Percentiles rank a stretch among this genome's conserved stretches.
phyloP scores from a whole-genome alignment of 2,797 vertebrate species.

The Microchirus variegatus region DNA sequence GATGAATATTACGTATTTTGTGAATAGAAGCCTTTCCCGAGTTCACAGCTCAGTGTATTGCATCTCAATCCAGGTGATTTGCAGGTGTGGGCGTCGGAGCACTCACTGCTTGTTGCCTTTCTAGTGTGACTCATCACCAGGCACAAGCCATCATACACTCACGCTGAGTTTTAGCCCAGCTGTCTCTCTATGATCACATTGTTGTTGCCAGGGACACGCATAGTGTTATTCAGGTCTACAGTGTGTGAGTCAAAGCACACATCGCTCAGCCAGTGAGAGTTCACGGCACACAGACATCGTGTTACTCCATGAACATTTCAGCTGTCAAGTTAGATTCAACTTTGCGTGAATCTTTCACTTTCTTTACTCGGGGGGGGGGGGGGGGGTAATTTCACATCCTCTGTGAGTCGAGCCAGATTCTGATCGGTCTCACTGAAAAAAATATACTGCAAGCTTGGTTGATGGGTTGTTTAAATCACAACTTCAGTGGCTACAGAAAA shows the following conservation, averaged over 20 bases:
- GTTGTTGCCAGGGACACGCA: conserved; percentile 41
- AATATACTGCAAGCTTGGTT: neutral
- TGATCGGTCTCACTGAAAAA: conserved; percentile 4
- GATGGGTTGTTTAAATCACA: neutral
- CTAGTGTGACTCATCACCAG: conserved; percentile 60
- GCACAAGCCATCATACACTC: conserved; percentile 34
- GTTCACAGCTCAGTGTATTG: neutral
- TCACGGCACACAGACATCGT: neutral
- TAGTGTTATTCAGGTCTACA: conserved; percentile 12
- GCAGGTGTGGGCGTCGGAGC: conserved; percentile 45
- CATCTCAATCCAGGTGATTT: conserved; percentile 62
- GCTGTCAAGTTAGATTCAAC: neutral
- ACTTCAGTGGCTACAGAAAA: too few species aligned
- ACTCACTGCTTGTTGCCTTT: conserved; percentile 19
- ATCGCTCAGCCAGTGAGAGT: neutral
- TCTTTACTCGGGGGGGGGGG: neutral
- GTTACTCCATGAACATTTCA: neutral
- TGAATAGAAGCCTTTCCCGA: too few species aligned
- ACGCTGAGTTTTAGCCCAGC: conserved; percentile 47
- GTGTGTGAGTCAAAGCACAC: conserved; percentile 2
- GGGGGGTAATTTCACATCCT: conserved; percentile 44
- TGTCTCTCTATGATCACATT: conserved; percentile 21
- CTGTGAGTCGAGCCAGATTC: conserved; percentile 30
- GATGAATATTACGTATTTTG: too few species aligned
- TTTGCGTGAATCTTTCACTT: conserved; percentile 10